Base-by-base conservation (phyloP, 2,113 vertebrate species). In the Artemisiospiza belli region DNA sequence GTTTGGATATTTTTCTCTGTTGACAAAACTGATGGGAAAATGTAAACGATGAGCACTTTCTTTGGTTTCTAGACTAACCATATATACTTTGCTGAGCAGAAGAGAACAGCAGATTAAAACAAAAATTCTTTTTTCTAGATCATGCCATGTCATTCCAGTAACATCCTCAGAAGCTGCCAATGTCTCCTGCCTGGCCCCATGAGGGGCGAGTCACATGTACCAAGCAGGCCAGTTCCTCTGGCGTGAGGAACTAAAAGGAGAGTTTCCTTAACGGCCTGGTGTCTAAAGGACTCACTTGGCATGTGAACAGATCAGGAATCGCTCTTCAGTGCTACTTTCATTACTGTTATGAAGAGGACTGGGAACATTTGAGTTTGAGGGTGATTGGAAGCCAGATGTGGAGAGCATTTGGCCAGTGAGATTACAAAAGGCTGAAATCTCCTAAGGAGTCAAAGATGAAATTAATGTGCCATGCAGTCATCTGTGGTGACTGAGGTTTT, bases 181-280 rank as follows among this genome's bases (percentile, higher is more conserved):
- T 6, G 15, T 41, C 20, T 90, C 47, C 47, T 68, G 31, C 27
- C n/a, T 5, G 1, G 28, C 5, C 17, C 9, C 19, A 25, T 6
- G 5, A 66, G 27, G 27, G 46, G 30, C 0, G 2, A 66, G 11
- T 17, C 5, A 4, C 2, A 4, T 3, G 23, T 7, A 59, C 3
- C 19, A 84, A 63, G 15, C 13, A 87, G 57, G 73, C 6, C 22
- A 75, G 33, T 10, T 61, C 39, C 39, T 39, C 30, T 6, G 12
- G 35, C 6, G 5, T 49, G 35, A 87, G 24, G 22, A 79, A 30
- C 62, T 47, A 49, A n/a, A 61, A 43, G 44, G 10, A 55, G 27
- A 33, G 39, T 15, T 81, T 78, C 25, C 30, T 51, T 46, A 66
- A 66, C 10, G 51, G 25, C 15, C 27, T 35, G 10, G 8, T 63